Evolutionary conservation across 2,113 vertebrate genomes (phyloP).

Genomic region (Callospermophilus lateralis): DNA sequence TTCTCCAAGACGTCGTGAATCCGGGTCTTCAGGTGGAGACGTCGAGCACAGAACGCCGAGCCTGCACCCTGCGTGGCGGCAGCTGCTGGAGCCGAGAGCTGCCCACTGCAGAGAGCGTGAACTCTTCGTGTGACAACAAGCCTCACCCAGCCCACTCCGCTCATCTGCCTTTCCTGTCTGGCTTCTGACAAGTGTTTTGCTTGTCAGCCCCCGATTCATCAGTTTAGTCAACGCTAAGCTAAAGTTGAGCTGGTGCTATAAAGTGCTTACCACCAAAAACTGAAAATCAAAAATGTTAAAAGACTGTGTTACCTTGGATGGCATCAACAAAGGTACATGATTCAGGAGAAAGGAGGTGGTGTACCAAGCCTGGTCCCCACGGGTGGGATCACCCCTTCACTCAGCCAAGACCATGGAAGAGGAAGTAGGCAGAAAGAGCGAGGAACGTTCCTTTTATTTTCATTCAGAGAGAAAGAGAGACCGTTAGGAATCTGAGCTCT

Average conservation of each 20-base stretch:
- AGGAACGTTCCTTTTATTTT: background rate
- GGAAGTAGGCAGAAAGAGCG: background rate
- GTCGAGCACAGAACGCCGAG: background rate
- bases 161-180: background rate
- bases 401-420: background rate
- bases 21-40: background rate
- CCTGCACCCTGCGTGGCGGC: background rate
- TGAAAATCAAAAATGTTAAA: background rate
- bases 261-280: slow-evolving; percentile 21
- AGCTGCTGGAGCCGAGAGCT: background rate
- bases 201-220: slow-evolving; percentile 37
- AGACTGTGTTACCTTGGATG: background rate
- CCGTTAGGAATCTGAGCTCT: background rate
- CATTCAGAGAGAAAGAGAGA: background rate
- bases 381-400: background rate
- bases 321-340: background rate
- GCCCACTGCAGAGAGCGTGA: background rate
- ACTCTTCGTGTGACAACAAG: background rate
- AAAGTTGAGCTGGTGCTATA: background rate
- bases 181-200: background rate
- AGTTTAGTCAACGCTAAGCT: background rate
- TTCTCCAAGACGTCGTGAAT: background rate
- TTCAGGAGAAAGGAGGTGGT: background rate
- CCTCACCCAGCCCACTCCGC: background rate
- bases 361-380: background rate